Conservation (phyloP, 2,888 invertebrate species). For the Kryphioiulus occultus region DNA sequence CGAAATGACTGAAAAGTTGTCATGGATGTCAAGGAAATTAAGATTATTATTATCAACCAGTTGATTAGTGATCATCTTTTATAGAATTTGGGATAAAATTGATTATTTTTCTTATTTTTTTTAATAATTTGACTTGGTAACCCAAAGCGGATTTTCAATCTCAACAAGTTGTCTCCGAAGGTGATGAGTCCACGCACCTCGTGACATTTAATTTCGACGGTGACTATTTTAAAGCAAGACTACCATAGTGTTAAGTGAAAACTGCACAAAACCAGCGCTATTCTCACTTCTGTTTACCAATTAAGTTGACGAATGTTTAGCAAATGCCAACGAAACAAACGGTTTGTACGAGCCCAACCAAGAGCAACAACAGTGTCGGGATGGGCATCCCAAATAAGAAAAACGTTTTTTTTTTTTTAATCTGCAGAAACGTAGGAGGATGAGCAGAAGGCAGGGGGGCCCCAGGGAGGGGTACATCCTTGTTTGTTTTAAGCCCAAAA, state of each 20-base stretch:
- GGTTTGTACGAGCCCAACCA: not conserved
- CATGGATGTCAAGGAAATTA: too few species aligned
- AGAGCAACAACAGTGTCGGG: not conserved
- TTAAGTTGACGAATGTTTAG: slow-evolving; percentile 20
- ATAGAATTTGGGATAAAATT: too few species aligned
- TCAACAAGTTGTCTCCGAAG: not conserved
- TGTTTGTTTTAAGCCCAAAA: not conserved
- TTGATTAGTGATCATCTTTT: too few species aligned
- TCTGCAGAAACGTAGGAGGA: not conserved
- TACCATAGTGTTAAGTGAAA: not conserved
- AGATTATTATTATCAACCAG: too few species aligned
- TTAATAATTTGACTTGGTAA: too few species aligned
- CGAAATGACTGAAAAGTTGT: too few species aligned
- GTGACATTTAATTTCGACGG: slow-evolving; percentile 1
- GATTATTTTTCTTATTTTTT: too few species aligned
- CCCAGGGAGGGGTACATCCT: slow-evolving; percentile 8
- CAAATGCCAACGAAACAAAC: slow-evolving; percentile 15
- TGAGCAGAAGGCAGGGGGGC: not conserved
- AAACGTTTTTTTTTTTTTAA: not conserved
- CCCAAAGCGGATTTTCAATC: too few species aligned
- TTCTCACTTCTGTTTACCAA: not conserved
- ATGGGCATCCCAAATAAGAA: not conserved
- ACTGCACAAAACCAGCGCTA: not conserved
- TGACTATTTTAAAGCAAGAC: not conserved
- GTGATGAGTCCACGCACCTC: not conserved